Evolutionary conservation across 2,797 vertebrate species (phyloP).

Genomic region (Simalia tracyae): DNA sequence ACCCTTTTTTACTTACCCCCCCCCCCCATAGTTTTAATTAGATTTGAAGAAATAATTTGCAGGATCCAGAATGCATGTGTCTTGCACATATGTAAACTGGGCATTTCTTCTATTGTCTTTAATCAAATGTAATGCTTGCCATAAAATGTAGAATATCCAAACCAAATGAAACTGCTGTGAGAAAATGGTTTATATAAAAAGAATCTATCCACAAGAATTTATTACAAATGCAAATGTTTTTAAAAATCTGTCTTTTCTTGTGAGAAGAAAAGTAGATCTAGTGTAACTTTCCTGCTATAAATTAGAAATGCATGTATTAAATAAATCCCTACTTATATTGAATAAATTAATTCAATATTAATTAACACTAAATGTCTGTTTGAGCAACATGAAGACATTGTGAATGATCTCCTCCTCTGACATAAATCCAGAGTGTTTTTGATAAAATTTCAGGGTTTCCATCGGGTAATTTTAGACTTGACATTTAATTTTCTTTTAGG

Average conservation of each 20-base stretch:
- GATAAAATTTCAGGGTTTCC: background rate
- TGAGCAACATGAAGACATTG: background rate
- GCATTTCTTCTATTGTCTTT: slow-evolving; percentile 54
- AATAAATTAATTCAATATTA: background rate
- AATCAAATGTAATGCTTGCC: slow-evolving; percentile 64
- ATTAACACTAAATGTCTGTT: background rate
- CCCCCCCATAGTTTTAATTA: slow-evolving; percentile 44
- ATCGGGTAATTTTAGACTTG: no score
- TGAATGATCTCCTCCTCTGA: background rate
- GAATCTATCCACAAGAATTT: slow-evolving; percentile 1
- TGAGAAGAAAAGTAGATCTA: slow-evolving; percentile 6
- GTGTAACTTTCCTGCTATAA: background rate
- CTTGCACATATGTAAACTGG: slow-evolving; percentile 54
- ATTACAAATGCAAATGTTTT: slow-evolving; percentile 1
- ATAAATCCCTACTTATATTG: background rate
- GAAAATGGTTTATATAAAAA: slow-evolving; percentile 25
- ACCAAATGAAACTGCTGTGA: slow-evolving; percentile 32
- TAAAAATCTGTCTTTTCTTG: slow-evolving; percentile 22
- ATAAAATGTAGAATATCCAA: slow-evolving; percentile 54
- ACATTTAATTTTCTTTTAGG: no score
- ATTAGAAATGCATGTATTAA: slow-evolving; percentile 1
- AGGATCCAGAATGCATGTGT: slow-evolving; percentile 47
- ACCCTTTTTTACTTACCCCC: no score
- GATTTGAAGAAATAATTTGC: slow-evolving; percentile 55
- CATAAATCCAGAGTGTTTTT: background rate